Evolutionary conservation across 2,888 invertebrate species (phyloP).

Genomic region (Mactromeris polynyma): DNA sequence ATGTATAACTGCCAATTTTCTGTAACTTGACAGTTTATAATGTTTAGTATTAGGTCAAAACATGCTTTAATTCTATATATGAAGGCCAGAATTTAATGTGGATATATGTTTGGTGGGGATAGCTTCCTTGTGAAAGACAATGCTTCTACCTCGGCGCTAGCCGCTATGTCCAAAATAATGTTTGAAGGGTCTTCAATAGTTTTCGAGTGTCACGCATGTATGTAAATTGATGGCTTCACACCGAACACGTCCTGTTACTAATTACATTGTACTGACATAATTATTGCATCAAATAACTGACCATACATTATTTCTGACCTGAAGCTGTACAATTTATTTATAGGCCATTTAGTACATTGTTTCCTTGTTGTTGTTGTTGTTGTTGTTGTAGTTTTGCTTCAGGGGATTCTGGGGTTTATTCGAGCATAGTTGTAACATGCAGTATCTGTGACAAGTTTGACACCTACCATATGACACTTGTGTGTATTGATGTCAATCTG

Average conservation of each 20-base stretch:
- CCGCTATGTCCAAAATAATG: too few relatives aligned
- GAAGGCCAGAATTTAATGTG: too few relatives aligned
- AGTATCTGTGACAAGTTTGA: conserved; percentile 7
- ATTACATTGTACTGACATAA: background rate
- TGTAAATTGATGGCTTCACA: background rate
- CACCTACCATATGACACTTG: background rate
- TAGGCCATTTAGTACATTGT: background rate
- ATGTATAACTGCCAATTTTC: too few relatives aligned
- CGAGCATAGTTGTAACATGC: background rate
- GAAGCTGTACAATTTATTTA: background rate
- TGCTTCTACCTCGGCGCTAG: too few relatives aligned
- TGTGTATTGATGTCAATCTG: conserved; percentile 10
- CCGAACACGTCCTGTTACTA: background rate
- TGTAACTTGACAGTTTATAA: too few relatives aligned
- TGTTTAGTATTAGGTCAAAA: too few relatives aligned
- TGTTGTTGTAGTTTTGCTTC: background rate
- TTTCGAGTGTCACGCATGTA: too few relatives aligned
- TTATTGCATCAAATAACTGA: too few relatives aligned
- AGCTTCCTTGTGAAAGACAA: too few relatives aligned
- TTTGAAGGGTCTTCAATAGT: too few relatives aligned
- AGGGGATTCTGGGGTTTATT: background rate
- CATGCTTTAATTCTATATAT: too few relatives aligned
- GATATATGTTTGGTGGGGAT: too few relatives aligned
- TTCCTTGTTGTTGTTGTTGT: background rate
- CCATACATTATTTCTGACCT: background rate